Base-by-base conservation (phyloP, 2,797 vertebrate species). In the Microhierax caerulescens region DNA sequence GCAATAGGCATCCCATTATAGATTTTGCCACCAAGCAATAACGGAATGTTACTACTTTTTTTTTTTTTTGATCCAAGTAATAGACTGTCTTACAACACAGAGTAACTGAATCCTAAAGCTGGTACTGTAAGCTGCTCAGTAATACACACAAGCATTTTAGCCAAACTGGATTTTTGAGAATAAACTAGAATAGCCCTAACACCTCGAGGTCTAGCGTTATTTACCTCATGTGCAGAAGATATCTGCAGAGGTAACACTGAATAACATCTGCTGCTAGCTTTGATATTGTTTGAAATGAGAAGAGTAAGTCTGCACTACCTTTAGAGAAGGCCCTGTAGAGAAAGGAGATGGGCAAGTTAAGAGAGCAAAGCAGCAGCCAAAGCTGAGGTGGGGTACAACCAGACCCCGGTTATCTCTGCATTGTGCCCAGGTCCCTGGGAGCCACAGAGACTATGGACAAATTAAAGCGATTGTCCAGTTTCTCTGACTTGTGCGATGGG, bases 31-130 rank as follows among this genome's bases (percentile, higher is more conserved):
- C 43, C 25, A 54, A 57, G 45, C 28, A 77, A 10, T 34, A 85
- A 48, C 0, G 4, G 3, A 84, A 57, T 0, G 0, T 43, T 34
- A 28, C 12, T 72, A 12, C 27, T 60, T 37, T 41, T 30, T 32
- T 41, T 23, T 43, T 27, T 41, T 43, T 45, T 57, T 37, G 25
- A 39, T 60, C 48, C 63, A 83, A 85, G 10, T 73, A 65, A 60
- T 32, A 74, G 12, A 32, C 19, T 51, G 17, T 27, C 25, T 67
- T 60, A 73, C n/a, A 78, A 45, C 34, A 50, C 10, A 76, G 60
- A 50, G 17, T 70, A 79, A 78, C 13, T 43, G 28, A 83, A 61
- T 57, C 23, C 57, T 57, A 53, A 54, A 87, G 68, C 45, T 47
- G 4, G 9, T 36, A 23, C 43, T 25, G 7, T 21, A 32, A 60